Base-by-base conservation (phyloP, 2,888 invertebrate species). In the Drosophila mercatorum region DNA sequence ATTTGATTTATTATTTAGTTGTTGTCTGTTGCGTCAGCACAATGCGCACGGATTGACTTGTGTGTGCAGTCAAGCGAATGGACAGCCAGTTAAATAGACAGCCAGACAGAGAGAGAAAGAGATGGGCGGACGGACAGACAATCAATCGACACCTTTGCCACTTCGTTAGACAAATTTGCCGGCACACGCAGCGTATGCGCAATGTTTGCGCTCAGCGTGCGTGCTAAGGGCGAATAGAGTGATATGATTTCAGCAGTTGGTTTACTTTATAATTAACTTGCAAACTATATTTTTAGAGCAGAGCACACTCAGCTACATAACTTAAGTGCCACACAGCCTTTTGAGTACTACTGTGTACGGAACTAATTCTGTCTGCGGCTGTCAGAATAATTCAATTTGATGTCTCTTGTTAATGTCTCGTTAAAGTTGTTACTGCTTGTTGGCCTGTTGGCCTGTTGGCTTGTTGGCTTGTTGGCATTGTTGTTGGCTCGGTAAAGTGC, bases 371-470 rank as follows among this genome's bases (percentile, higher is more conserved):
- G 76, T 80, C 77, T 63, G 65, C 76, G 58, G 70, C 63, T 87
- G 86, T 86, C 86, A 87, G 87, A 85, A 87, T 82, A 87, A 71
- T 73, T 82, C 72, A 74, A 82, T 81, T 72, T 82, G 68, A 82
- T 79, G 83, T 75, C 70, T 72, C 70, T 72, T 68, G 75, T 82
- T 83, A 79, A 77, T 86, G 67, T 65, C 56, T 38, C 41, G 36
- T 28, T 56, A 55, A 43, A 49, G 28, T 55, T 56, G 52, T 26
- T 44, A 34, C 28, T 59, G n/a, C n/a, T 47, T 34, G 17, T 36
- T 26, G 63, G 26, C n/a, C 1, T 34, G 31, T 34, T 34, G 31
- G 31, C 31, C 6, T 34, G 31, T 34, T 34, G 31, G 7, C 31
- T 34, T 34, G 31, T 34, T 34, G 31, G n/a, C 14, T 47, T 34